phyloP scores from a whole-genome alignment of 2,888 invertebrate species.

The Xylocampa areola region DNA sequence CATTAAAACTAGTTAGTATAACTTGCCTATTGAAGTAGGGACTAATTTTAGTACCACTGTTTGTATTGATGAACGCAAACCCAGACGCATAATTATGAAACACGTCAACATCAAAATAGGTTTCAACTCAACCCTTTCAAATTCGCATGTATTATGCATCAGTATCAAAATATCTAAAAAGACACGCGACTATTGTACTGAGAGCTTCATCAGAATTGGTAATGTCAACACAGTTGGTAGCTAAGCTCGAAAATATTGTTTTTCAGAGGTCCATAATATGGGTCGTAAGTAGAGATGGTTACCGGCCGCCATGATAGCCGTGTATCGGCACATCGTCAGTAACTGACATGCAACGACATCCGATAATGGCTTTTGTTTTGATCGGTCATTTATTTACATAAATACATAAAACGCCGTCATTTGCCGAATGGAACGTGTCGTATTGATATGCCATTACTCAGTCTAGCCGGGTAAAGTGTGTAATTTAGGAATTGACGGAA shows the following conservation, averaged over 20 bases:
- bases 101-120: conserved; percentile 37
- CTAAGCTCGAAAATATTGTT: conserved; percentile 65
- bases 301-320: conserved; percentile 15
- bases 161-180: conserved; percentile 59
- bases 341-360: conserved; percentile 60
- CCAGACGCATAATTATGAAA: conserved; percentile 23
- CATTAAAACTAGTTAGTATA: background rate
- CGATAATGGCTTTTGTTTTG: conserved; percentile 69
- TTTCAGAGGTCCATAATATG: conserved; percentile 33
- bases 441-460: conserved; percentile 27
- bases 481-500: conserved; percentile 44
- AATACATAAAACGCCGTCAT: conserved; percentile 59
- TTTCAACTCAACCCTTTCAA: conserved; percentile 36
- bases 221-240: conserved; percentile 68
- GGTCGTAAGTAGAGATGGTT: background rate
- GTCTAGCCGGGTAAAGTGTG: conserved; percentile 36
- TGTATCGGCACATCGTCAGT: conserved; percentile 33
- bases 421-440: conserved; percentile 35
- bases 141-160: conserved; percentile 64
- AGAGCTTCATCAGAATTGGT: conserved; percentile 75
- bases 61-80: conserved; percentile 11
- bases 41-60: conserved; percentile 4
- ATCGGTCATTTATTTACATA: conserved; percentile 62
- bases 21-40: conserved; percentile 5
- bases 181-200: conserved; percentile 34